Conservation (phyloP, 2,888 invertebrate species). For the Limnephilus marmoratus region DNA sequence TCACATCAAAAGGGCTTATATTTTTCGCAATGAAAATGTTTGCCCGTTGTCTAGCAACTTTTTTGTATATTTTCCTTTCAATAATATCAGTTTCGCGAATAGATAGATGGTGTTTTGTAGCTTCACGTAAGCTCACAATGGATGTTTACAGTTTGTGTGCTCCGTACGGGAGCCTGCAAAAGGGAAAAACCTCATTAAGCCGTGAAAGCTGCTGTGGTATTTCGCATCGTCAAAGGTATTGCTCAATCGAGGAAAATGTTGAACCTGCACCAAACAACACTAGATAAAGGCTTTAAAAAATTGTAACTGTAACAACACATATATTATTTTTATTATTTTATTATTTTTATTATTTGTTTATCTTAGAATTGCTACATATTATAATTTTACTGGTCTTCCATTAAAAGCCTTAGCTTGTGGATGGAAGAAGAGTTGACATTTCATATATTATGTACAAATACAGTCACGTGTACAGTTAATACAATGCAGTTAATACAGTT, state of each 20-base stretch:
- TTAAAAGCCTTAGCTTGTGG: too few species aligned
- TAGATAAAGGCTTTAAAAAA: not conserved
- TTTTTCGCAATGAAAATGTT: not conserved
- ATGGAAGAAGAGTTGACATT: too few species aligned
- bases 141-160: not conserved
- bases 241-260: conserved; percentile 31
- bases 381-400: too few species aligned
- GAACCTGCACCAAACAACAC: not conserved
- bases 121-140: not conserved
- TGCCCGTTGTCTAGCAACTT: not conserved
- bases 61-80: not conserved
- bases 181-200: conserved; percentile 33
- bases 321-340: too few species aligned
- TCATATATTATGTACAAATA: too few species aligned
- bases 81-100: not conserved
- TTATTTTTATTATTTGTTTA: too few species aligned
- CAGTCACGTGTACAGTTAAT: too few species aligned
- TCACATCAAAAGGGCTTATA: not conserved
- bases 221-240: conserved; percentile 28
- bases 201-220: conserved; percentile 8
- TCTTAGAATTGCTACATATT: too few species aligned
- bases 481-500: too few species aligned
- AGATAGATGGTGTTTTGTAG: conserved; percentile 3
- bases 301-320: not conserved
- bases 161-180: not conserved